Evolutionary conservation across 2,797 vertebrate genomes (phyloP), one percentile per base, ranked within the genome.

Genomic region (Steatocranus sp.): DNA sequence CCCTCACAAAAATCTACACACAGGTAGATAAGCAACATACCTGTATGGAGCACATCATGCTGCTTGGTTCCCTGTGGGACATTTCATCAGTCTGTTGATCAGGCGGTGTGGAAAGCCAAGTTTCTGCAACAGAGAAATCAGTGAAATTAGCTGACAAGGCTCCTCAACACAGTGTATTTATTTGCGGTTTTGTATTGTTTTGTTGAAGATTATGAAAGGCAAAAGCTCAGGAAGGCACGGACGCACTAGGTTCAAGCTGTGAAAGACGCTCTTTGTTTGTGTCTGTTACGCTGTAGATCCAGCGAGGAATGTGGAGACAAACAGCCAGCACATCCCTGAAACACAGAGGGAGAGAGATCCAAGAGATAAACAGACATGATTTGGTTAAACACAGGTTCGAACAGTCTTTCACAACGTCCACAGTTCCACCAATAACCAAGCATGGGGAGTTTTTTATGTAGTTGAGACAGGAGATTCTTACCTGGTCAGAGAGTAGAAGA

Each of bases 401-500:
- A 73, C 23, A 23, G 7, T 66, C 61, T 23, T 66, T 66, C 34
- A 66, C 34, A 20, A 36, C 0, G 5, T 66, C 61, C n/a, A 0
- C n/a, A 66, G 0, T 66, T 38, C 34, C n/a, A 38, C 8, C n/a
- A 25, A 3, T 41, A 41, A 4, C 63, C 63, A 68, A 7, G 34
- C 63, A 41, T 9, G 38, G 5, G 2, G n/a, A 54, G 50, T 20
- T 27, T 73, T 38, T 10, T 15, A 48, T 73, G 68, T 48, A 30
- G 25, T 4, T 30, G 11, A 73, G 43, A 41, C 4, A 34, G 38
- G 23, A 4, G 41, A 6, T 70, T 84, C 86, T 91, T 92, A 98
- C 97, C 97, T 97, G 95, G 96, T 97, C 68, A 97, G 88, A 36
- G 95, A 95, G 82, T 97, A 97, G 92, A 97, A 98, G 76, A 95